Base-by-base conservation (phyloP, 2,888 invertebrate genomes). In the Timema podura region DNA sequence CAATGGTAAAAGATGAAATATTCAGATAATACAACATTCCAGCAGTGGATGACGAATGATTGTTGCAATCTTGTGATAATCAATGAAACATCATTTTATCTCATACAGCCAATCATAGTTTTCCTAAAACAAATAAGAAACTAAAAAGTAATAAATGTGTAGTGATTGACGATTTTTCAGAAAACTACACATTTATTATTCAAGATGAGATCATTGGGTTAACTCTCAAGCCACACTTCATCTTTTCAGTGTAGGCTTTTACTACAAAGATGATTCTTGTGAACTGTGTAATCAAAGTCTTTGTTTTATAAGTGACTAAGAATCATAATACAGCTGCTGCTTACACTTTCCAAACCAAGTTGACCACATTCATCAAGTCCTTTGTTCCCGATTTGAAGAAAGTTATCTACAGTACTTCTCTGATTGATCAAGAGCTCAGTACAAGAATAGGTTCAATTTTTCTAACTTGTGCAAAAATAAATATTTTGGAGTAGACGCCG, bases 151-250 rank as follows among this genome's bases (percentile, higher is more conserved):
- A 57, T 57, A 16, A 57, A 57, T 57, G 57, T 57, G 57, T 57
- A 9, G 57, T 57, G 8, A 57, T 57, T 8, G 57, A n/a, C 6
- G 57, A 57, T 57, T 57, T 57, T 16, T 57, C 57, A 9, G 57
- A 57, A 57, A 57, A 57, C n/a, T 57, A 57, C 57, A 57, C 57
- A 57, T 57, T 57, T 13, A 13, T 57, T 16, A 57, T n/a, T n/a
- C n/a, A n/a, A n/a, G n/a, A 10, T 15, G 57, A 15, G n/a, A 8
- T 13, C 57, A 57, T 16, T 57, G 57, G 57, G 11, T 13, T 6
- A 8, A 57, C 16, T 7, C n/a, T 13, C 57, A 57, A 10, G 57
- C 57, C 57, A 57, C n/a, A n/a, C n/a, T n/a, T n/a, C n/a, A n/a
- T n/a, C n/a, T n/a, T n/a, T n/a, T n/a, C n/a, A n/a, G n/a, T n/a